Evolutionary conservation across 1,140 invertebrate species (phyloP), one percentile per base, ranked within the genome.

Genomic region (Cydia strobilella): DNA sequence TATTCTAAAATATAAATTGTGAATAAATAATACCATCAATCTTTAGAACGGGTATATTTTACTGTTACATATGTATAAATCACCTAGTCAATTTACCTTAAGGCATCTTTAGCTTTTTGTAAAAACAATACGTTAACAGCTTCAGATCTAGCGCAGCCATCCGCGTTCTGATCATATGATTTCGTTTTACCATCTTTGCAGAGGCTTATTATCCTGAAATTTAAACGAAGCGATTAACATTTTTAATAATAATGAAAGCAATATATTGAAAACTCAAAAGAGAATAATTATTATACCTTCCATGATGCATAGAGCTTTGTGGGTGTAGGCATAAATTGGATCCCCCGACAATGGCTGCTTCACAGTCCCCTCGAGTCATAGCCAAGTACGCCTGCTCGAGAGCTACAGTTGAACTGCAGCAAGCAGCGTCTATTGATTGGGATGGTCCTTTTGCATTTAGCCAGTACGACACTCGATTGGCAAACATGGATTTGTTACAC

Each of bases 261-360:
- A n/a, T 15, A n/a, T n/a, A 65, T 4, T 31, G 3, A 31, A 12
- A 66, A n/a, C 23, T 1, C 0, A 9, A 18, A 51, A 5, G 5
- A 6, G 5, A 51, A 3, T 5, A 59, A 18, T 59, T 7, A n/a
- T 74, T 48, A 63, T 92, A 94, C 94, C 94, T 90, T 51, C 95
- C 93, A 90, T 98, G 98, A 88, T 98, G 97, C 10, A 98, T 89
- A 2, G 97, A 96, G 0, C 97, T 95, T 73, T 96, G 96, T 0
- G 98, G 98, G 90, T 97, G 97, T n/a, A 99, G 92, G 78, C 96
- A 96, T 3, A 99, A 88, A 88, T 97, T 97, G 2, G 95, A 93
- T 12, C 97, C 98, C 9, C 96, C 97, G 3, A 99, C 97, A 71
- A 99, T 95, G 2, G 98, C 98, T 13, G 95, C 94, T 75, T 99